Evolutionary conservation across 2,888 invertebrate species (phyloP), one percentile per base, ranked within the genome.

Genomic region (Ariolimax columbianus): DNA sequence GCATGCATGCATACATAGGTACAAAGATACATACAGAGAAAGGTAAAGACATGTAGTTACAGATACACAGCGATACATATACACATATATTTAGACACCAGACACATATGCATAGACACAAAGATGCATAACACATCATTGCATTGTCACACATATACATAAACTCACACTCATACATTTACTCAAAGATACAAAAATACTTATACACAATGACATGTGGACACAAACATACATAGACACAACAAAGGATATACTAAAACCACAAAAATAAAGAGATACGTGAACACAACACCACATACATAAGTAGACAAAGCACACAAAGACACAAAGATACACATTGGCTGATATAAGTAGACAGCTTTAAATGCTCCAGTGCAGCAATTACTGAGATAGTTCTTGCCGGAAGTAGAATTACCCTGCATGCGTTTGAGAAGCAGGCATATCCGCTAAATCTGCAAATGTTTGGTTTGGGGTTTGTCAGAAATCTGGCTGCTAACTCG

Each of bases 401-500:
- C 70, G 70, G 70, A 70, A 36, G 70, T 70, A 17, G 38, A 70
- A 70, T 70, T 70, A 70, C 38, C 36, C 17, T 19, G 23, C 70
- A 23, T 38, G 70, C 38, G 9, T 70, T 38, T 19, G 70, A 70
- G 36, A 70, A 36, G 70, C 70, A 36, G 36, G 70, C 70, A 70
- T 70, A 38, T 70, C 70, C 70, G 36, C 36, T 38, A 70, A 70
- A 70, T 33, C 70, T 70, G 11, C 70, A 70, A 70, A 70, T 70
- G 38, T 70, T 70, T 70, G 70, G 36, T 70, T 33, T 11, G 14
- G 36, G 26, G 30, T 43, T 75, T 75, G 75, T 33, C 33, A 43
- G 51, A 75, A 51, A 33, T 75, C 51, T 47, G 43, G n/a, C 75
- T n/a, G n/a, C 43, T n/a, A 30, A 14, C 43, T 33, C n/a, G 17